Evolutionary conservation across 2,113 vertebrate species (phyloP), one percentile per base, ranked within the genome.

Genomic region (Kryptolebias marmoratus): DNA sequence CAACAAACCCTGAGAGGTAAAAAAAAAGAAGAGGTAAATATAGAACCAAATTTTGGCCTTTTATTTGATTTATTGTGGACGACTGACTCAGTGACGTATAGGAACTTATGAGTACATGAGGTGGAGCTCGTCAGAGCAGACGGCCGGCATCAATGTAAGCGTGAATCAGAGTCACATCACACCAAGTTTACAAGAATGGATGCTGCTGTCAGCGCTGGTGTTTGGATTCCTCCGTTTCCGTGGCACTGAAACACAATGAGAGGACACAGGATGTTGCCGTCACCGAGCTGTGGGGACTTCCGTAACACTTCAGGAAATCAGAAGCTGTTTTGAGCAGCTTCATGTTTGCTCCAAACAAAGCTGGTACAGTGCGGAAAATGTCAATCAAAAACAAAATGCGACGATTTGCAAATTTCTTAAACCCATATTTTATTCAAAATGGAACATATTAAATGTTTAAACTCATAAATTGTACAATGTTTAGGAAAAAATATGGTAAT

Each of bases 241-340:
- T 52, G 36, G 18, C 72, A 15, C 1, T 12, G 27, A 47, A 83
- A 77, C 47, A 88, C 84, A 90, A 78, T 82, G 77, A 77, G 49
- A 84, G 84, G 83, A 80, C 80, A 82, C 85, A 77, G 86, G 83
- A 88, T 87, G 79, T 50, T 88, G 80, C 64, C 61, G 73, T 86
- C 84, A 89, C 18, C 5, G 57, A 45, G 73, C 84, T 71, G 45
- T 32, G 44, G 83, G 71, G 63, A 87, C 80, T 88, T 92, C 90
- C 85, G 81, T 5, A 15, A 67, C 73, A 71, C 77, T 89, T 60
- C 75, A 83, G 86, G 80, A 86, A 86, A 88, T 79, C 69, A 79
- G 81, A 69, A 87, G 63, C 61, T 30, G 22, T 11, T 39, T 61
- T 15, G 55, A 16, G 45, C 71, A 57, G 74, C 57, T 69, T 60